Percentiles rank a stretch among this genome's conserved stretches.
phyloP scores from a whole-genome alignment of 2,797 vertebrate species.

The Rhynchotus rufescens region DNA sequence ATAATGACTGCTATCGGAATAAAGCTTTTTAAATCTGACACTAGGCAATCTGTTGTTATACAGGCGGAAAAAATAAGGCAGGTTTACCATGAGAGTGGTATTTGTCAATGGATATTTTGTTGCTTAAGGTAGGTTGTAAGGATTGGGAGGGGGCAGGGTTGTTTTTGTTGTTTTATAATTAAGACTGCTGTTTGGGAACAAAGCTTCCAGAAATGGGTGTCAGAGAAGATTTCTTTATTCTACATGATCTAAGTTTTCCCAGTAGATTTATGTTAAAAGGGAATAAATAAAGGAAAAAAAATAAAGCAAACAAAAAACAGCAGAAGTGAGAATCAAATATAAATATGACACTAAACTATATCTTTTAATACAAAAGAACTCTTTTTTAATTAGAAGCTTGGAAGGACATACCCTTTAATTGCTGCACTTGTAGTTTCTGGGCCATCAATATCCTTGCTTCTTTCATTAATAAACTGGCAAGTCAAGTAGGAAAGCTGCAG shows the following conservation, averaged over 20 bases:
- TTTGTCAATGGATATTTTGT: not conserved
- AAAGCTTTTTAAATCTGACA: not conserved
- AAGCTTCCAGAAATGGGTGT: conserved; percentile 46
- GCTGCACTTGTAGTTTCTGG: conserved; percentile 80
- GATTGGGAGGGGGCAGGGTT: not conserved
- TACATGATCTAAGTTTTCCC: conserved; percentile 36
- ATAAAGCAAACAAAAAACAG: not conserved
- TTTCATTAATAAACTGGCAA: conserved; percentile 86
- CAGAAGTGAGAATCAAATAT: conserved; percentile 40
- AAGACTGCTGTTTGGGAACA: conserved; percentile 32
- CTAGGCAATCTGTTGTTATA: not conserved
- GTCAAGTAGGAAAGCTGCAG: conserved; percentile 77
- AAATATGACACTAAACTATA: conserved; percentile 61
- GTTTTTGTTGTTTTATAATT: conserved; percentile 43
- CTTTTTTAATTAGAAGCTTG: conserved; percentile 80
- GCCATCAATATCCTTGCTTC: conserved; percentile 80
- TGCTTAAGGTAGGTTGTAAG: not conserved
- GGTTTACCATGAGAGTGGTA: not conserved
- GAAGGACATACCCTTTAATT: conserved; percentile 82
- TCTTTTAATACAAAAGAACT: conserved; percentile 70
- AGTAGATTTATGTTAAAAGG: conserved; percentile 37
- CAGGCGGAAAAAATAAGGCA: not conserved
- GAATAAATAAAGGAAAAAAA: not conserved
- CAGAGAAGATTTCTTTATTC: conserved; percentile 53
- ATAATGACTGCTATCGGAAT: not conserved